These are phyloP conservation scores for Anseranas semipalmata DNA, from an alignment of 2,113 vertebrate species.

Conservation along the genomic window DNA sequence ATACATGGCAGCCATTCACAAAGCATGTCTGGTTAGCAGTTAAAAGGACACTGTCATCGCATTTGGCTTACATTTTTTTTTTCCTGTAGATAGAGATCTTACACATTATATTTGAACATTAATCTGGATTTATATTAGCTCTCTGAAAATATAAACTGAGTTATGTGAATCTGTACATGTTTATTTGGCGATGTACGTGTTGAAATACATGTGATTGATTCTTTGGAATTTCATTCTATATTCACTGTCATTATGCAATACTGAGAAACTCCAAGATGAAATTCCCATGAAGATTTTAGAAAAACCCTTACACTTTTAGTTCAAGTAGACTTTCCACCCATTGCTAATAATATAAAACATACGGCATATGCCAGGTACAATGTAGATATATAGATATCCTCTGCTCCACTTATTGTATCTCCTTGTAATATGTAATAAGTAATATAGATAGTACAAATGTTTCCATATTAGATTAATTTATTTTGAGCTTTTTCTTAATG, in stretches of 20 bases:
- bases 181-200: neutral
- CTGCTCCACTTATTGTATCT: conserved; percentile 3
- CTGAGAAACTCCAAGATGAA: neutral
- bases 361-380: neutral
- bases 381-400: neutral
- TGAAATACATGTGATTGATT: conserved; percentile 34
- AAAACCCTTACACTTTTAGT: neutral
- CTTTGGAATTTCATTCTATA: conserved; percentile 16
- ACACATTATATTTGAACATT: conserved; percentile 16
- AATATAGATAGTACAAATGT: neutral
- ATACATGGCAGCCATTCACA: conserved; percentile 57
- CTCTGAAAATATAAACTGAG: conserved; percentile 9
- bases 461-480: neutral
- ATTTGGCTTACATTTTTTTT: neutral
- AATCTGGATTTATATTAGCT: conserved; percentile 47
- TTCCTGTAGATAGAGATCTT: conserved; percentile 9
- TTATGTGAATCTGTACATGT: neutral
- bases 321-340: neutral
- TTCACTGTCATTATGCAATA: neutral
- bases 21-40: conserved; percentile 40
- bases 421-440: neutral
- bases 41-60: conserved; percentile 36
- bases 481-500: neutral
- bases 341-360: conserved; percentile 2
- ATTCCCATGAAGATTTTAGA: conserved; percentile 34